phyloP scores from a whole-genome alignment of 2,888 invertebrate genomes.

The Boloria euphrosyne region DNA sequence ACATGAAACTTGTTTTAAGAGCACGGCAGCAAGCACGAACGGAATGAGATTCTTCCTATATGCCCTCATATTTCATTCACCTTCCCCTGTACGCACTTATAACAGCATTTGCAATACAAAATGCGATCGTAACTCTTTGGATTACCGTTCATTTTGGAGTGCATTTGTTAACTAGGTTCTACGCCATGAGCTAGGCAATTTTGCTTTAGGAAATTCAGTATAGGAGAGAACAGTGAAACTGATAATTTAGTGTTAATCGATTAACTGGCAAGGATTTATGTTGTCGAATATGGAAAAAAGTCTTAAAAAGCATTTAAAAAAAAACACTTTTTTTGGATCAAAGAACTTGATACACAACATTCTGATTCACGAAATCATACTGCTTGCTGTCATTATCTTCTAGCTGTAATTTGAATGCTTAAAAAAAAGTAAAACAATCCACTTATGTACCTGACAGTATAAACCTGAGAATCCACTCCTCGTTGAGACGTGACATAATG shows the following conservation, averaged over 20 bases:
- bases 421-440: not conserved
- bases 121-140: slow-evolving; percentile 49
- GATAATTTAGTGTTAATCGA: slow-evolving; percentile 66
- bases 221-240: slow-evolving; percentile 54
- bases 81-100: slow-evolving; percentile 58
- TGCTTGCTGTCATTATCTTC: not conserved
- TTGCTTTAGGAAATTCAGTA: slow-evolving; percentile 64
- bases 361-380: too few species aligned
- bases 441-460: slow-evolving; percentile 8
- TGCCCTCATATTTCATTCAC: slow-evolving; percentile 70
- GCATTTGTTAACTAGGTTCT: slow-evolving; percentile 43
- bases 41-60: slow-evolving; percentile 72
- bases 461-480: slow-evolving; percentile 49
- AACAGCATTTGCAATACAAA: slow-evolving; percentile 46
- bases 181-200: slow-evolving; percentile 61
- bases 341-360: not conserved
- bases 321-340: not conserved
- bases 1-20: slow-evolving; percentile 44
- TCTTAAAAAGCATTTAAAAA: not conserved
- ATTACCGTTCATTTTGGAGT: slow-evolving; percentile 56
- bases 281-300: slow-evolving; percentile 49
- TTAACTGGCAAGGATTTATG: slow-evolving; percentile 52
- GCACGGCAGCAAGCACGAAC: slow-evolving; percentile 60
- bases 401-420: not conserved
- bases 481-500: slow-evolving; percentile 76